Base-by-base conservation (phyloP, 2,113 vertebrate genomes). In the Melozone crissalis region DNA sequence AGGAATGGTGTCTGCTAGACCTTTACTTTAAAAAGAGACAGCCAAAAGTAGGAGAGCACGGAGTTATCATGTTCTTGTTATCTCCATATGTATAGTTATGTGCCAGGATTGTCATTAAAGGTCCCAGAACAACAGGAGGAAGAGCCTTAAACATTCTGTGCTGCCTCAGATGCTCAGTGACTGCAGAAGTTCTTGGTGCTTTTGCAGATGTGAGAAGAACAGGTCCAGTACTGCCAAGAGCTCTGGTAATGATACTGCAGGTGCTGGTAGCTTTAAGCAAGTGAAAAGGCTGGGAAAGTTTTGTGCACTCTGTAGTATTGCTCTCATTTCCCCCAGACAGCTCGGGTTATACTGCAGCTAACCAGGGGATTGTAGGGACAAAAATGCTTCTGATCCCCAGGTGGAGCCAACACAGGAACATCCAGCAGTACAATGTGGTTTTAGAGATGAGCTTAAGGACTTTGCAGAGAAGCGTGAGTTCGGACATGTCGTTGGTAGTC, bases 401-500 rank as follows among this genome's bases (percentile, higher is more conserved):
- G 21, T 62, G 23, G 52, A 47, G 17, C 71, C 62, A 57, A 1
- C 23, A 11, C 8, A 11, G 67, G 21, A 57, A 44, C 24, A 44
- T 73, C 9, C 35, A 61, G 41, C 27, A 47, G 41, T 43, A 35
- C 4, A 2, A 30, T 15, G 4, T 2, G 5, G n/a, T 69, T 73
- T 88, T 54, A 51, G 59, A 49, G 58, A 11, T 15, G 49, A 57
- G 24, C 20, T 85, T 52, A 41, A 73, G 52, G 66, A 69, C 22
- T 73, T 58, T 12, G 54, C 33, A 76, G 73, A 39, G 31, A 18
- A 33, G 28, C 12, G 11, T 31, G 37, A 26, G 28, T 69, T 85
- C 2, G 8, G 46, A 41, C 26, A 1, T 20, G 43, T 35, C 1
- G 0, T 61, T 61, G 57, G 35, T 49, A 62, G 49, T 37, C 20